Evolutionary conservation across 2,113 vertebrate species (phyloP).

Genomic region (Capricornis sumatraensis): DNA sequence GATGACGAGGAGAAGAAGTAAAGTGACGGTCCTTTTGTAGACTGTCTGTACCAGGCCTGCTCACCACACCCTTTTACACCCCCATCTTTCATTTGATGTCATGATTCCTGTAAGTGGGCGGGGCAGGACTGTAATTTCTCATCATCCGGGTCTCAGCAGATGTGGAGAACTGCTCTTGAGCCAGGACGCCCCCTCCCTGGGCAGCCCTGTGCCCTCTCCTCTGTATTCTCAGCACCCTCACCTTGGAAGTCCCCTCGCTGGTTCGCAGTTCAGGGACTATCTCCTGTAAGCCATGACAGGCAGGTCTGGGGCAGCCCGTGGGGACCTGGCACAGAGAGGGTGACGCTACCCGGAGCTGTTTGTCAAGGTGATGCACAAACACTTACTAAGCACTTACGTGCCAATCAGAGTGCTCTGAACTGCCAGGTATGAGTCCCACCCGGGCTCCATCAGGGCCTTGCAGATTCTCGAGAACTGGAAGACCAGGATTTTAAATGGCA

Average conservation of each 20-base stretch:
- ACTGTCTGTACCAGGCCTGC: not conserved
- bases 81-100: not conserved
- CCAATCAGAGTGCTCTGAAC: not conserved
- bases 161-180: not conserved
- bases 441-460: not conserved
- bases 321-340: not conserved
- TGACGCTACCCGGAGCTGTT: not conserved
- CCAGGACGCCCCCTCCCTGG: not conserved
- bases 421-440: not conserved
- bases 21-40: not conserved
- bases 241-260: not conserved
- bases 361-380: not conserved
- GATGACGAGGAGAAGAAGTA: not conserved
- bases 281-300: not conserved
- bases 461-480: not conserved
- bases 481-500: not conserved
- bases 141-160: not conserved
- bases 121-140: not conserved
- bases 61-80: too few relatives aligned
- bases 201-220: not conserved
- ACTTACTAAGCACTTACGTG: not conserved
- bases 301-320: not conserved
- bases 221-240: not conserved
- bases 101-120: not conserved
- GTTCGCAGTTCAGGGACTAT: not conserved